Conservation (phyloP, 2,888 invertebrate genomes). For the Apamea monoglypha region DNA sequence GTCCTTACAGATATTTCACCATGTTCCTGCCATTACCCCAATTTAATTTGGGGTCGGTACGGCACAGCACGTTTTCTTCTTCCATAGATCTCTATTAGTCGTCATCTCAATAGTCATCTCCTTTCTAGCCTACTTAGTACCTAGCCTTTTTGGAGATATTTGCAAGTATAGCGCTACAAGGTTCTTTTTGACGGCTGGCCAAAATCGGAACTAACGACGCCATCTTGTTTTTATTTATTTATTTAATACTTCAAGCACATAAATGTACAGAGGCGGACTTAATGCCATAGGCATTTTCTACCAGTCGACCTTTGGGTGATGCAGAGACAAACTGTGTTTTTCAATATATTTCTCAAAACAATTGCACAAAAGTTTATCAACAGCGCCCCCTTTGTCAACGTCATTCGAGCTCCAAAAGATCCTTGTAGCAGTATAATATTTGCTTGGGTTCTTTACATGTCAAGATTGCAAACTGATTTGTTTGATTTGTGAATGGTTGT, state of each 20-base stretch:
- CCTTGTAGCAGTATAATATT: neutral
- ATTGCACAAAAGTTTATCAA: neutral
- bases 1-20: neutral
- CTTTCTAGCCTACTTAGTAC: neutral
- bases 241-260: too few relatives aligned
- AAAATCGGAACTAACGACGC: neutral
- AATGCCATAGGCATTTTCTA: too few relatives aligned
- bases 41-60: neutral
- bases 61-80: neutral
- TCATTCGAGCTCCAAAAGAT: too few relatives aligned
- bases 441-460: constrained; percentile 15
- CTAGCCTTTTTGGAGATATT: neutral
- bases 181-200: neutral
- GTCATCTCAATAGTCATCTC: neutral
- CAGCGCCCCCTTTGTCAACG: neutral
- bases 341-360: too few relatives aligned
- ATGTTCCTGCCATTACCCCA: neutral
- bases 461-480: neutral
- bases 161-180: neutral
- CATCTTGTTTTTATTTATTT: too few relatives aligned
- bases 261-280: too few relatives aligned
- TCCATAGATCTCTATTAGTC: neutral
- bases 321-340: too few relatives aligned
- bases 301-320: too few relatives aligned
- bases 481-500: constrained; percentile 9